phyloP scores from a whole-genome alignment of 2,888 invertebrate species.

The Pristionchus mayeri region DNA sequence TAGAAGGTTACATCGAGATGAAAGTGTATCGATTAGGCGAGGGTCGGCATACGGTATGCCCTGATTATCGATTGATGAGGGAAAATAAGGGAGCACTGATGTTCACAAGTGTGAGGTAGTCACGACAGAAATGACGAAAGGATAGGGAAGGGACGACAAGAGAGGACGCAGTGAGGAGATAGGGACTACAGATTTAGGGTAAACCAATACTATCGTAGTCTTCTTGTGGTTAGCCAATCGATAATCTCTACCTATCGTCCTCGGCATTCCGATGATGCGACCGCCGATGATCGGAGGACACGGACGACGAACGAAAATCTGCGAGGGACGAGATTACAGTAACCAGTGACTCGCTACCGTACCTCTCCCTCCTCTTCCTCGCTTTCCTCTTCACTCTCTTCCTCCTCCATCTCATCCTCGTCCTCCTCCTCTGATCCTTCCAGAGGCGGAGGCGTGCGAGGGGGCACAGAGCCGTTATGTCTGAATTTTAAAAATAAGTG shows the following conservation, averaged over 20 bases:
- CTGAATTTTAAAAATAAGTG: too few relatives aligned
- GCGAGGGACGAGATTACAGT: background rate
- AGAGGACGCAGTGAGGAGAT: background rate
- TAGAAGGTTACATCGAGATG: background rate
- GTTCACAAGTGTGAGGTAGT: background rate
- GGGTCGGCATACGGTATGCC: conserved; percentile 24
- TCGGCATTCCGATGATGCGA: conserved; percentile 45
- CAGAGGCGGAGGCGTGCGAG: conserved; percentile 66
- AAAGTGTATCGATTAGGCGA: conserved; percentile 25
- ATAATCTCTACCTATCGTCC: conserved; percentile 38
- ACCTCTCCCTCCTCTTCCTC: conserved; percentile 51
- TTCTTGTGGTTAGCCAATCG: background rate
- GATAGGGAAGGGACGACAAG: background rate
- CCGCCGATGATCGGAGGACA: conserved; percentile 50
- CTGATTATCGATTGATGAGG: conserved; percentile 41
- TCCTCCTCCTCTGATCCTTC: conserved; percentile 66
- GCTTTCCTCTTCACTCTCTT: conserved; percentile 61
- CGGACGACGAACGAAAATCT: conserved; percentile 49
- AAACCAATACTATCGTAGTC: too few relatives aligned
- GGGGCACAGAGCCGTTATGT: conserved; percentile 66
- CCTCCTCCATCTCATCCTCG: conserved; percentile 70
- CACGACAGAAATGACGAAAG: background rate
- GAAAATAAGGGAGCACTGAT: background rate
- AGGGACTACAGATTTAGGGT: too few relatives aligned
- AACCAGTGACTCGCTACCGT: background rate